Evolutionary conservation across 2,113 vertebrate genomes (phyloP).

Genomic region (Corvus cornix): DNA sequence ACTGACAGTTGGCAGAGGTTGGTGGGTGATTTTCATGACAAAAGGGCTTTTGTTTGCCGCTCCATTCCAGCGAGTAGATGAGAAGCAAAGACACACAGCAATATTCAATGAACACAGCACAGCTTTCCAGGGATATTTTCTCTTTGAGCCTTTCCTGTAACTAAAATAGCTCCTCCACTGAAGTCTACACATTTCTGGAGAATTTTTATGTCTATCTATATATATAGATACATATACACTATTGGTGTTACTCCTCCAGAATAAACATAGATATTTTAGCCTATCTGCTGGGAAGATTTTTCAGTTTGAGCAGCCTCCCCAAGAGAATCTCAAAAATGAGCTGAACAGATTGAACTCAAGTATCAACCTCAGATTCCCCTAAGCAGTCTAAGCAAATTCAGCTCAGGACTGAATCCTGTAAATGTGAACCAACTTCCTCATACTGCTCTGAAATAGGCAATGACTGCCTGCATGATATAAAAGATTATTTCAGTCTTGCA

Average conservation of each 20-base stretch:
- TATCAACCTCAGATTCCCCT: not conserved
- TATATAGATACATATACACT: not conserved
- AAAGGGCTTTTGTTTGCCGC: slow-evolving; percentile 60
- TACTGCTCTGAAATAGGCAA: not conserved
- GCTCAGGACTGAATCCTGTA: not conserved
- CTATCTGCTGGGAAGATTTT: slow-evolving; percentile 9
- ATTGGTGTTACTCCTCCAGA: slow-evolving; percentile 2
- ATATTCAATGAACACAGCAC: slow-evolving; percentile 30
- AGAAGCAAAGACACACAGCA: slow-evolving; percentile 48
- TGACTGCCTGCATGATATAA: not conserved
- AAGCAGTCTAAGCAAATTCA: not conserved
- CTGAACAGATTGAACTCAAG: not conserved
- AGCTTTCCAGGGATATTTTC: slow-evolving; percentile 58
- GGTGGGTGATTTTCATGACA: slow-evolving; percentile 66
- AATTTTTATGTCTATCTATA: not conserved
- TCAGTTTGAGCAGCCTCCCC: not conserved
- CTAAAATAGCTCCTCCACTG: slow-evolving; percentile 52
- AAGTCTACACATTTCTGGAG: slow-evolving; percentile 25
- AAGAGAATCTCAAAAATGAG: slow-evolving; percentile 1
- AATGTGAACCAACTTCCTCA: not conserved
- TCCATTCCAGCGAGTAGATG: slow-evolving; percentile 48
- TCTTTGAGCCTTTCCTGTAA: slow-evolving; percentile 37
- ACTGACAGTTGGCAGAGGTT: slow-evolving; percentile 66
- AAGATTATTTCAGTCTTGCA: slow-evolving; percentile 19
- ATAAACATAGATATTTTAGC: slow-evolving; percentile 27